Base-by-base conservation (phyloP, 2,888 invertebrate species). In the Zeuzera pyrina region DNA sequence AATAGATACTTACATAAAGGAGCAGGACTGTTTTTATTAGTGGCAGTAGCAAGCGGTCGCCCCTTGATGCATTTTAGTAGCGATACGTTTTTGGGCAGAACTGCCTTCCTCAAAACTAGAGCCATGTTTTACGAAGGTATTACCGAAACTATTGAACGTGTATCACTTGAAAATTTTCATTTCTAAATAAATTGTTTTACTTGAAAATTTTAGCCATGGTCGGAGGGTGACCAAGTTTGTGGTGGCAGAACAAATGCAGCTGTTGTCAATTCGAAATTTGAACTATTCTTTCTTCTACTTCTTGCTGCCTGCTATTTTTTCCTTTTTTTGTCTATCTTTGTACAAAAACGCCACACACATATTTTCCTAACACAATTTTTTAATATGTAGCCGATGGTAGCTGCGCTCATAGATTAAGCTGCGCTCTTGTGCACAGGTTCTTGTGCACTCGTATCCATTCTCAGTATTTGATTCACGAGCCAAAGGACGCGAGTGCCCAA, bases 201-300 rank as follows among this genome's bases (percentile, higher is more conserved):
- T 72, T 68, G 57, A 63, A 64, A 68, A 58, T 68, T 74, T 69
- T 31, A 49, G 64, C 68, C 74, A 77, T 76, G 61, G 55, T 63
- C 62, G 51, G 44, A 44, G 47, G 36, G 47, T 46, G 54, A 47
- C 47, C 39, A 44, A 52, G 42, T 46, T 47, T 57, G 58, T 51
- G 29, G 47, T 49, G 47, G 37, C 39, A 39, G 56, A 58, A 62
- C 60, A 62, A 63, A 58, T 49, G 57, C 42, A n/a, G n/a, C n/a
- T n/a, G n/a, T n/a, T n/a, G n/a, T n/a, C n/a, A n/a, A n/a, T n/a
- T n/a, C n/a, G n/a, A n/a, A n/a, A n/a, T n/a, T n/a, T n/a, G n/a
- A n/a, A n/a, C n/a, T n/a, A n/a, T n/a, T n/a, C n/a, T n/a, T n/a
- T n/a, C n/a, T n/a, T n/a, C n/a, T n/a, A n/a, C n/a, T n/a, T n/a